Evolutionary conservation across 2,797 vertebrate species (phyloP), one percentile per base, ranked within the genome.

Genomic region (Sphenopsis melanotis): DNA sequence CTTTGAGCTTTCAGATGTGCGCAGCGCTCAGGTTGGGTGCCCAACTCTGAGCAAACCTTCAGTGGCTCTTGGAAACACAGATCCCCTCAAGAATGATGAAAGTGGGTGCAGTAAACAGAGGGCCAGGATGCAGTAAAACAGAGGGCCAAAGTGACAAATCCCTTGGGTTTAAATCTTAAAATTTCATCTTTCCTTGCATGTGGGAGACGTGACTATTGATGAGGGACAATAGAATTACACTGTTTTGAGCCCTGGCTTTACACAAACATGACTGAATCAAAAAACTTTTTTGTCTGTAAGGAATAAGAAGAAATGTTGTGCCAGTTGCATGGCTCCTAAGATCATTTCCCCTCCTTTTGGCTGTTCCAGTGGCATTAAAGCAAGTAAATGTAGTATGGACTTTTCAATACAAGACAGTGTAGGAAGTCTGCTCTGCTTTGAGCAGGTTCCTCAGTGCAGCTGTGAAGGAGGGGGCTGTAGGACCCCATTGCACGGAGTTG

Each of bases 1-100:
- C 27, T 69, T 44, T 2, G 14, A 68, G 59, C 26, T 46, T 46
- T 46, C 20, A 41, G 60, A 30, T 1, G 1, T 27, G 52, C 0
- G 0, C 42, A 34, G 53, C n/a, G 56, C n/a, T 61, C 23, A 4
- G 32, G 7, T 15, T 87, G 49, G 34, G n/a, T 53, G n/a, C 57
- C 18, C 29, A n/a, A 2, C 9, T 49, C 46, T 5, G 36, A 17
- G 42, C 7, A 69, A 69, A 57, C 61, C 65, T 78, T 32, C 30
- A 32, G 56, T 0, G 5, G 7, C 64, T 83, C 92, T 49, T 65
- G 60, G 76, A 83, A 87, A 57, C 0, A 5, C 10, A 11, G 36
- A 36, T 78, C n/a, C 15, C 47, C 71, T 56, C 47, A 37, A 83
- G 46, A 18, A 5, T 1, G 4, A 27, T 22, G 36, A 22, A 84